phyloP scores from a whole-genome alignment of 2,888 invertebrate genomes.

The Corbicula japonica region DNA sequence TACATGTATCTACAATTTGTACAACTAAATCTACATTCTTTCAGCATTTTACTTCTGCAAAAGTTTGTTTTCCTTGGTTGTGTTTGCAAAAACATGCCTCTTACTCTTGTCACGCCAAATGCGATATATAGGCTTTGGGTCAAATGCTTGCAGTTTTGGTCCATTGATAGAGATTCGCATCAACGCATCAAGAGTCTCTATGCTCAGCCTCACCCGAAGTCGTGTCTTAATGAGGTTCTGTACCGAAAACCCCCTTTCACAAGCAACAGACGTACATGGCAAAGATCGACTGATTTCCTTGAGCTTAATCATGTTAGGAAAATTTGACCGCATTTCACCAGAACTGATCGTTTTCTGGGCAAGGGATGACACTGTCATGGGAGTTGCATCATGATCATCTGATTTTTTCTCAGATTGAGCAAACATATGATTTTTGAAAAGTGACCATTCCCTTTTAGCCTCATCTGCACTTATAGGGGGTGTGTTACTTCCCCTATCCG shows the following conservation, averaged over 20 bases:
- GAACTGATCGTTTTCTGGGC: slow-evolving; percentile 30
- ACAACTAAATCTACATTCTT: too few species aligned
- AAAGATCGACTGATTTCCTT: slow-evolving; percentile 32
- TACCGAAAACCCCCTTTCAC: slow-evolving; percentile 39
- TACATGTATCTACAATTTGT: background rate
- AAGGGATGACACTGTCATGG: slow-evolving; percentile 17
- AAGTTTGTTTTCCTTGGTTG: too few species aligned
- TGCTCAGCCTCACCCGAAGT: slow-evolving; percentile 10
- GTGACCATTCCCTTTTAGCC: slow-evolving; percentile 30
- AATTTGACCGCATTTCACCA: slow-evolving; percentile 5
- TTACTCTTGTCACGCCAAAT: slow-evolving; percentile 19
- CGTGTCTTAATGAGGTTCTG: slow-evolving; percentile 47
- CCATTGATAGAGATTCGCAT: slow-evolving; percentile 42
- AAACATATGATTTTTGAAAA: slow-evolving; percentile 48
- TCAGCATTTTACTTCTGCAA: too few species aligned
- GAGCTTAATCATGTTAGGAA: slow-evolving; percentile 28
- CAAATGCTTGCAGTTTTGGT: slow-evolving; percentile 18
- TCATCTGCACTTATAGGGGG: slow-evolving; percentile 24
- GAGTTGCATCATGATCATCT: background rate
- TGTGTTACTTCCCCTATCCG: slow-evolving; percentile 35
- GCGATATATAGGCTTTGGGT: slow-evolving; percentile 24
- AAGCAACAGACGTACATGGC: slow-evolving; percentile 35
- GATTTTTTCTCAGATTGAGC: slow-evolving; percentile 1
- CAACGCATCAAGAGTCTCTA: slow-evolving; percentile 10
- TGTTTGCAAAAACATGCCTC: too few species aligned